These are phyloP conservation scores for Drosophila rellima DNA, from an alignment of 2,888 invertebrate genomes.

Conservation along the genomic window DNA sequence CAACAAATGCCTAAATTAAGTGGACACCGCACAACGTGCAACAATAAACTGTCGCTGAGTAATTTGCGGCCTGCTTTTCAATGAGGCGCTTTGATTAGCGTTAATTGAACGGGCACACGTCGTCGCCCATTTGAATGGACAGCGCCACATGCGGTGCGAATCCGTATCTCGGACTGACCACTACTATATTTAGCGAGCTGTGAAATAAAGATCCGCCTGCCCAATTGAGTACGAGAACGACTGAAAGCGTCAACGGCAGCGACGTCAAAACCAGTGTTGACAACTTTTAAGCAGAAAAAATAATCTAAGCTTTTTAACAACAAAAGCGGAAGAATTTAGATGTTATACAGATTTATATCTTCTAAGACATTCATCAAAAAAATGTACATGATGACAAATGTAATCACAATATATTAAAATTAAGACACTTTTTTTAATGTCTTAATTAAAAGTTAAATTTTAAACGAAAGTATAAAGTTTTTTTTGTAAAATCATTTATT, in stretches of 20 bases:
- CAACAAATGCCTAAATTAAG: conserved; percentile 45
- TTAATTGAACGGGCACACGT: conserved; percentile 70
- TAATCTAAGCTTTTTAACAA: too few relatives aligned
- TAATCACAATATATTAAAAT: too few relatives aligned
- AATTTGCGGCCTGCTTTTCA: conserved; percentile 52
- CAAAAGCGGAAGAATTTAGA: too few relatives aligned
- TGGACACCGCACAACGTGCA: conserved; percentile 36
- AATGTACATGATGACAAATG: too few relatives aligned
- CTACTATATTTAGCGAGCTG: conserved; percentile 44
- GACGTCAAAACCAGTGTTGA: conserved; percentile 20
- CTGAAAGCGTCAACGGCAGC: conserved; percentile 10
- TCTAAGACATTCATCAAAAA: too few relatives aligned
- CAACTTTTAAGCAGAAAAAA: not conserved
- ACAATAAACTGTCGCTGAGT: conserved; percentile 37
- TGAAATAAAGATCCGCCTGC: conserved; percentile 32
- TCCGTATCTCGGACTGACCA: conserved; percentile 1
- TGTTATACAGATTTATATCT: too few relatives aligned
- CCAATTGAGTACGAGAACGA: conserved; percentile 18
- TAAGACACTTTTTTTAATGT: too few relatives aligned
- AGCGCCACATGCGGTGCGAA: conserved; percentile 24
- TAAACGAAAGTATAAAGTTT: too few relatives aligned
- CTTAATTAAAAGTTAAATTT: too few relatives aligned
- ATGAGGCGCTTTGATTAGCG: conserved; percentile 62
- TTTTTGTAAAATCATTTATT: too few relatives aligned
- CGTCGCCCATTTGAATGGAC: conserved; percentile 44